phyloP scores from a whole-genome alignment of 2,888 invertebrate genomes.

The Smittia aterrima region DNA sequence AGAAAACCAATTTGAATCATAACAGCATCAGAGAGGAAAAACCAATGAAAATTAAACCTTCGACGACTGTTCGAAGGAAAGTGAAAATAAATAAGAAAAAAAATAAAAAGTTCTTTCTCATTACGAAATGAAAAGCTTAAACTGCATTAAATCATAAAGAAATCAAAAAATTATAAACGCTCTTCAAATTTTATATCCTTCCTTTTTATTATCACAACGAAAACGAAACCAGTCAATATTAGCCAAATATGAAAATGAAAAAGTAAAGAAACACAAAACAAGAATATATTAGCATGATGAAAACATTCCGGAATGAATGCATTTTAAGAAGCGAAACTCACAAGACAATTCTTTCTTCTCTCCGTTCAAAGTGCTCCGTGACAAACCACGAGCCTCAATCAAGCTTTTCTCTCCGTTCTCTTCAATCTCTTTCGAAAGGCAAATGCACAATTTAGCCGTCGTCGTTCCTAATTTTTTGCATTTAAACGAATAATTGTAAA shows the following conservation, averaged over 20 bases:
- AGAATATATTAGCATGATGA: neutral
- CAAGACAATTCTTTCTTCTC: neutral
- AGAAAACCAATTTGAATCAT: neutral
- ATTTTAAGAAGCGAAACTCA: neutral
- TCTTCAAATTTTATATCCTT: no score
- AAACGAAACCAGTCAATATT: constrained; percentile 4
- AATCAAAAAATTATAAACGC: neutral
- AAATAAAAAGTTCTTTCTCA: neutral
- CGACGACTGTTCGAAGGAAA: no score
- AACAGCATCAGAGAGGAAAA: neutral
- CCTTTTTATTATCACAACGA: constrained; percentile 1
- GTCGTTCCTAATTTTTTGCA: no score
- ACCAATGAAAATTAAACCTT: no score
- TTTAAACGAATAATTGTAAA: no score
- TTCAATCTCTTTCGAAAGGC: no score
- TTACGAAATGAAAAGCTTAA: no score
- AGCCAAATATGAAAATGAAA: neutral
- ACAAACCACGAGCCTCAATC: no score
- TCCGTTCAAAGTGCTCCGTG: no score
- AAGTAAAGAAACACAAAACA: neutral
- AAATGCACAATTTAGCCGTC: no score
- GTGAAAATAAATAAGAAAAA: neutral
- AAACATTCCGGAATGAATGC: neutral
- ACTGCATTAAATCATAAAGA: neutral
- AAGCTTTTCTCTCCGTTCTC: no score